Evolutionary conservation across 2,797 vertebrate genomes (phyloP).

Genomic region (Cichlasoma orientale): DNA sequence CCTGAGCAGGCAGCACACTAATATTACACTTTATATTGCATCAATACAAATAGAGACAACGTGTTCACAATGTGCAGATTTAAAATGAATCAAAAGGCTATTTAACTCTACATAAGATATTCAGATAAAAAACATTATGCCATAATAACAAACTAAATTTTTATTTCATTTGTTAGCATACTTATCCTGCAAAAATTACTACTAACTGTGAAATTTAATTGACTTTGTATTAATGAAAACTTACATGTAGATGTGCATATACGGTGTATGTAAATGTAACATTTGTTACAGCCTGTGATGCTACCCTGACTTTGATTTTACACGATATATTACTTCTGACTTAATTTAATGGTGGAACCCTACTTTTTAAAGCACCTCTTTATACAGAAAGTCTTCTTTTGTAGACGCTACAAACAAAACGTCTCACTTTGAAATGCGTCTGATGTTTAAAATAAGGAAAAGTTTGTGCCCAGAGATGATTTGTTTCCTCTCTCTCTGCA

Average conservation of each 20-base stretch:
- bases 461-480: neutral
- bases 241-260: too few relatives aligned
- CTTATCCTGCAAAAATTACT: too few relatives aligned
- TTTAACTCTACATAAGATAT: too few relatives aligned
- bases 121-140: too few relatives aligned
- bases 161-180: too few relatives aligned
- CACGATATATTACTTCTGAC: neutral
- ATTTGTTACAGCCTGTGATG: neutral
- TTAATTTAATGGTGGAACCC: neutral
- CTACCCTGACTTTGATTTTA: neutral
- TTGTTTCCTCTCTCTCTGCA: neutral
- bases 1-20: neutral
- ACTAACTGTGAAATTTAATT: too few relatives aligned
- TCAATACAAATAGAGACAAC: neutral
- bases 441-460: neutral
- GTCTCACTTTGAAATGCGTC: neutral
- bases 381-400: neutral
- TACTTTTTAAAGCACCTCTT: too few relatives aligned
- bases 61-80: neutral
- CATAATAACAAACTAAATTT: too few relatives aligned
- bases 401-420: neutral
- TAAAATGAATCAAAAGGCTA: accelerated
- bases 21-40: neutral
- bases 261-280: neutral
- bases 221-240: too few relatives aligned